Conservation (phyloP, 2,113 vertebrate species). For the Triplophysa siluroides region DNA sequence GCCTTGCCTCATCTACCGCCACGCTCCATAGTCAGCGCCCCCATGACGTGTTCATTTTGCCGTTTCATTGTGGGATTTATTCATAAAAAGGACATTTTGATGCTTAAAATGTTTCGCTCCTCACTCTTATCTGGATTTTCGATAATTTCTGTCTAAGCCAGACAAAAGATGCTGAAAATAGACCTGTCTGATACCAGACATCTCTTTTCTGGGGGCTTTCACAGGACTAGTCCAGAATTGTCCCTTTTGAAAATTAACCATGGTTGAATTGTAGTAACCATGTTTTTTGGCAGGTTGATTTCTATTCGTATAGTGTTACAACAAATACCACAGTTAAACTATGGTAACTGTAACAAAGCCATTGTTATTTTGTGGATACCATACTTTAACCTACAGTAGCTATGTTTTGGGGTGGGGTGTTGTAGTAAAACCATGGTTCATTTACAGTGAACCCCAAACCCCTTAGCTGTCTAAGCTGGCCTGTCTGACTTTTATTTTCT, state of each 20-base stretch:
- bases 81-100: neutral
- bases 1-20: constrained; percentile 20
- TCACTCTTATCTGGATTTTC: constrained; percentile 19
- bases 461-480: neutral
- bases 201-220: neutral
- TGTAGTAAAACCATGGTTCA: too few species aligned
- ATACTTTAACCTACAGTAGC: too few species aligned
- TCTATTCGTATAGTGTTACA: too few species aligned
- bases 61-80: neutral
- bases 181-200: neutral
- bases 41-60: constrained; percentile 3
- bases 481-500: constrained; percentile 14
- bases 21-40: neutral
- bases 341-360: too few species aligned
- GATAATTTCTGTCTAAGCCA: neutral
- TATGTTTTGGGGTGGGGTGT: too few species aligned
- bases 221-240: neutral
- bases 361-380: too few species aligned
- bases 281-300: too few species aligned
- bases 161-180: constrained; percentile 27
- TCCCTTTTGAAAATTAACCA: too few species aligned
- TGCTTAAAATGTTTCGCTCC: constrained; percentile 23
- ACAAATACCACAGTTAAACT: too few species aligned
- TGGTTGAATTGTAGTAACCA: too few species aligned
- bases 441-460: too few species aligned